Evolutionary conservation across 2,113 vertebrate species (phyloP), one percentile per base, ranked within the genome.

Genomic region (Equus przewalskii): DNA sequence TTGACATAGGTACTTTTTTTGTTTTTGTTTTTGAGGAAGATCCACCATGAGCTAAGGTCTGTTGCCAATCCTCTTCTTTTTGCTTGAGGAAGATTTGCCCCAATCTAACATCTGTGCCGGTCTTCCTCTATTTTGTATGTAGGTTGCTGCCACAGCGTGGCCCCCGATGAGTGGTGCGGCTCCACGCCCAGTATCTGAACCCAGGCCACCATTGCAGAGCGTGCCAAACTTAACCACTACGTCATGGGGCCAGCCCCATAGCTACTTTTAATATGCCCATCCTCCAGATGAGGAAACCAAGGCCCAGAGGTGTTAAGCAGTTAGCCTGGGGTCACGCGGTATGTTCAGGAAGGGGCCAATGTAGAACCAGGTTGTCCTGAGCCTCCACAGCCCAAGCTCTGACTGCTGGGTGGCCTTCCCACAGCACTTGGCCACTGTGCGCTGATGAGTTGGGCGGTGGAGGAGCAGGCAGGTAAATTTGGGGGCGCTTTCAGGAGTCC

Each of bases 261-360:
- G 24, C 2, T 51, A 62, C 85, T 88, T 41, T 75, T 85, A 91
- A 49, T 36, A 62, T 87, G 16, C 36, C 56, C 62, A 69, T 70
- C 88, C 95, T 62, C 69, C 67, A 86, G 28, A 30, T 69, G 81
- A 73, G 18, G 65, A 91, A 60, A 28, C 21, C 73, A 96, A 92
- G 60, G 16, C 84, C 60, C 51, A 44, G 69, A 84, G 28, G 44
- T 85, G 30, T n/a, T 33, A 84, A 93, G 16, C 60, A 30, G 4
- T 9, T 16, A 81, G 62, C 21, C 22, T 82, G 36, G 14, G 54
- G 9, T 62, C 60, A 82, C 76, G 80, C 5, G 18, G 49, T 46
- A 26, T 28, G 3, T 44, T 69, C 24, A 2, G 44, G 60, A 65
- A 72, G 36, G 33, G 70, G 16, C n/a, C 86, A 24, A 22, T 72